A percentile compares a stretch with the other conserved stretches of the same genome.
phyloP scores from a whole-genome alignment of 1,140 invertebrate species.

The Dendroctonus ponderosae region DNA sequence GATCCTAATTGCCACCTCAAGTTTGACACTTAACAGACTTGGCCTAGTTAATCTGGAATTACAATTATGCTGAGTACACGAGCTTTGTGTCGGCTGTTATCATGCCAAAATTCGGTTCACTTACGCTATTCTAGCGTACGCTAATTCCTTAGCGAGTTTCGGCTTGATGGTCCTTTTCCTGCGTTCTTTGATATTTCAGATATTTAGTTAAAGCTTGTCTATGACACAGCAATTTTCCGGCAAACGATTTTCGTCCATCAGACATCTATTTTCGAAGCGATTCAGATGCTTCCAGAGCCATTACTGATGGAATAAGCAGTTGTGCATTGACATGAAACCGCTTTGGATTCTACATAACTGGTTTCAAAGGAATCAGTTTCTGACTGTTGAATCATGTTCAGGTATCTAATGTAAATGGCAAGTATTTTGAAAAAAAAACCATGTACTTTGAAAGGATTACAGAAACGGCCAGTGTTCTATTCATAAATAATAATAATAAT shows the following conservation, averaged over 20 bases:
- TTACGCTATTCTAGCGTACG: background rate
- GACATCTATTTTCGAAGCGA: background rate
- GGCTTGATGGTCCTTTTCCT: background rate
- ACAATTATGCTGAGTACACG: constrained; percentile 1
- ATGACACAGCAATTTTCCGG: background rate
- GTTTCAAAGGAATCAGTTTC: too few relatives aligned
- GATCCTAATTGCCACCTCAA: constrained; percentile 7
- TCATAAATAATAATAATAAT: too few relatives aligned
- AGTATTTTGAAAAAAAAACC: too few relatives aligned
- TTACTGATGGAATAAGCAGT: too few relatives aligned
- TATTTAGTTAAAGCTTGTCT: background rate
- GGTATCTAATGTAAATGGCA: too few relatives aligned
- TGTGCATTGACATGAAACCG: too few relatives aligned
- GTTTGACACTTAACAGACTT: constrained; percentile 8
- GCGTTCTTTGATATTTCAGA: constrained; percentile 1
- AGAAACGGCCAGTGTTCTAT: background rate
- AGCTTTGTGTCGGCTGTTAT: constrained; percentile 4
- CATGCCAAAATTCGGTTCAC: constrained; percentile 4
- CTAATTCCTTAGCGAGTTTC: background rate
- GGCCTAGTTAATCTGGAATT: constrained; percentile 7
- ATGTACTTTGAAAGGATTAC: too few relatives aligned
- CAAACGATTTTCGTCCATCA: constrained; percentile 1
- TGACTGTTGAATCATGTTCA: too few relatives aligned
- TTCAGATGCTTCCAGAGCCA: too few relatives aligned
- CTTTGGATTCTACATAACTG: too few relatives aligned